These are phyloP conservation scores for Zelostemma sp. DNA, from an alignment of 1,140 invertebrate species.

Conservation along the genomic window DNA sequence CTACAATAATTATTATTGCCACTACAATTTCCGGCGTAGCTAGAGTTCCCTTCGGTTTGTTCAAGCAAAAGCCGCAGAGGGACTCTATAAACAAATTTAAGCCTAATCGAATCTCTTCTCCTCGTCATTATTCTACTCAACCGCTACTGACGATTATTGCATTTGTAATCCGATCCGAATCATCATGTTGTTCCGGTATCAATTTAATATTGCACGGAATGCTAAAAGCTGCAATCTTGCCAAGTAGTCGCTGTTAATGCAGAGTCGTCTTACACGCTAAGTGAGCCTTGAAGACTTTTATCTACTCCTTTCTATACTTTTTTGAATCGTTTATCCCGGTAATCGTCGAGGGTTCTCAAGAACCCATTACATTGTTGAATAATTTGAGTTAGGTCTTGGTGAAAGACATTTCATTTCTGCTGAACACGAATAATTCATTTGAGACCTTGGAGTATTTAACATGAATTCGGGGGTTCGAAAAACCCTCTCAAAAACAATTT, in stretches of 20 bases:
- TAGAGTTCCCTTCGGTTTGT: slow-evolving; percentile 18
- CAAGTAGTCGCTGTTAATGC: slow-evolving; percentile 11
- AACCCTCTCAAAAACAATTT: too few species aligned
- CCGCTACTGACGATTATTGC: slow-evolving; percentile 31
- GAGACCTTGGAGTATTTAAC: too few species aligned
- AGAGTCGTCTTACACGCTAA: slow-evolving; percentile 16
- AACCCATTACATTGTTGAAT: not conserved
- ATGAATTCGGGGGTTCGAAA: too few species aligned
- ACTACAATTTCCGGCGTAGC: slow-evolving; percentile 28
- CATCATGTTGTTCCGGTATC: slow-evolving; percentile 36
- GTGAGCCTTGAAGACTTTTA: slow-evolving; percentile 12
- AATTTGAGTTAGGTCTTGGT: too few species aligned
- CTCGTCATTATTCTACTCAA: slow-evolving; percentile 28
- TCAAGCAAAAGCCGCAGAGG: slow-evolving; percentile 24
- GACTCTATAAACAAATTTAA: slow-evolving; percentile 49
- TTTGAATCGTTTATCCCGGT: not conserved
- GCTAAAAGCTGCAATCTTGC: slow-evolving; percentile 22
- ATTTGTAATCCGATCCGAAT: slow-evolving; percentile 47
- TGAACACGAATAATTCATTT: too few species aligned
- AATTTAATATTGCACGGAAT: slow-evolving; percentile 40
- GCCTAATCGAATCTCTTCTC: slow-evolving; percentile 39
- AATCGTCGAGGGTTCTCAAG: not conserved
- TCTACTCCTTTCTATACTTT: not conserved
- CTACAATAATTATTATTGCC: slow-evolving; percentile 32
- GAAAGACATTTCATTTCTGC: too few species aligned